Evolutionary conservation across 2,113 vertebrate genomes (phyloP).

Genomic region (Conger conger): DNA sequence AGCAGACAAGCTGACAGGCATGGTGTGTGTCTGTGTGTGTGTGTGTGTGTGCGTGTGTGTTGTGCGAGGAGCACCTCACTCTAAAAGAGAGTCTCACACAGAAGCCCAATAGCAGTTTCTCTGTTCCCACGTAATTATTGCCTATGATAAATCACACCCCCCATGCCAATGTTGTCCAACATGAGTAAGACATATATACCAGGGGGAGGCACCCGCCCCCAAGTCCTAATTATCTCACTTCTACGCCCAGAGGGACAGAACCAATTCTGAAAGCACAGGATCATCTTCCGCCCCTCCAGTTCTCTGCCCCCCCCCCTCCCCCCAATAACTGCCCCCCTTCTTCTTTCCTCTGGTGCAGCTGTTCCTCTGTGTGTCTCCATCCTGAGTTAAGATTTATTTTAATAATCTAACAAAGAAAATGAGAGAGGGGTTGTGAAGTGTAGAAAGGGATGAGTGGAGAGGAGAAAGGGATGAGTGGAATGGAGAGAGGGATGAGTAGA

Average conservation of each 20-base stretch:
- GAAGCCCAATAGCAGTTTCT: constrained; percentile 34
- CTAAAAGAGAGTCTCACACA: background rate
- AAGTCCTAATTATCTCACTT: constrained; percentile 23
- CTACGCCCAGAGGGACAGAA: background rate
- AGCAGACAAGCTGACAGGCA: background rate
- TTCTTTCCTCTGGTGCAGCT: background rate
- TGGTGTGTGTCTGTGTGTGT: background rate
- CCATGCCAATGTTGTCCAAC: constrained; percentile 29
- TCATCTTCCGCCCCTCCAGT: background rate
- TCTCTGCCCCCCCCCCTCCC: background rate
- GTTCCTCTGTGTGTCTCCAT: background rate
- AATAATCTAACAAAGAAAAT: background rate
- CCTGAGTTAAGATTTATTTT: background rate
- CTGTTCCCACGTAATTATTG: constrained; percentile 37
- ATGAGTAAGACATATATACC: constrained; percentile 41
- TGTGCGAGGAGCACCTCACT: too few species aligned
- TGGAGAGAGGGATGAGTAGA: too few species aligned
- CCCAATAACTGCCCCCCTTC: background rate
- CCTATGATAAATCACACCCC: constrained; percentile 52
- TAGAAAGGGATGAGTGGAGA: constrained; percentile 1
- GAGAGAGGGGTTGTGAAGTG: too few species aligned
- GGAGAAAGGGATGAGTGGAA: background rate
- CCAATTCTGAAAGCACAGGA: constrained; percentile 9
- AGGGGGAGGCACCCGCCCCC: constrained; percentile 49
- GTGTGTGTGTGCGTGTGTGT: background rate